These are phyloP conservation scores for Drosophila persimilis DNA, from an alignment of 1,140 invertebrate genomes.

Conservation along the genomic window DNA sequence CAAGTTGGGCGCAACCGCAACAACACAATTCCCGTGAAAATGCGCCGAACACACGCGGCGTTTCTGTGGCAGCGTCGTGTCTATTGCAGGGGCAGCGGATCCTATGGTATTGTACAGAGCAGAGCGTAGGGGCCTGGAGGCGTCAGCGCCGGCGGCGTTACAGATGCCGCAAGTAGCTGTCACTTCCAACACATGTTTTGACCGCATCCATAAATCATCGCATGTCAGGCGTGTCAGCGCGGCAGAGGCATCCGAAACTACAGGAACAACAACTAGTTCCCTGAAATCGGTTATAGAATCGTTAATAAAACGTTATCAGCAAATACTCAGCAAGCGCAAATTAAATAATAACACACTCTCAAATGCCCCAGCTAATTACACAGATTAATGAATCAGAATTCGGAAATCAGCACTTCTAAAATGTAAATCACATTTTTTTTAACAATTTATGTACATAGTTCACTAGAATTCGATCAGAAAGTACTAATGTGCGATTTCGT, in stretches of 20 bases:
- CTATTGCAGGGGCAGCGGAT: slow-evolving; percentile 2
- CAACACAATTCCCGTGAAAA: slow-evolving; percentile 72
- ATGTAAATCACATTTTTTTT: too few relatives aligned
- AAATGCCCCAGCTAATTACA: too few relatives aligned
- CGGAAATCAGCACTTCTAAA: too few relatives aligned
- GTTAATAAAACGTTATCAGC: too few relatives aligned
- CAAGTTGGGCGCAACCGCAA: slow-evolving; percentile 83
- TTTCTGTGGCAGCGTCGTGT: slow-evolving; percentile 38
- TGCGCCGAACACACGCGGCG: slow-evolving; percentile 72
- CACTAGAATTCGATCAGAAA: too few relatives aligned
- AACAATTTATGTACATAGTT: too few relatives aligned
- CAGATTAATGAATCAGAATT: too few relatives aligned
- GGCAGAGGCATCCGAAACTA: slow-evolving; percentile 19
- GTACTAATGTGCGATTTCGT: too few relatives aligned
- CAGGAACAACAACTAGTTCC: background rate
- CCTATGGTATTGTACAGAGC: slow-evolving; percentile 6
- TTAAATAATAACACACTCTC: too few relatives aligned
- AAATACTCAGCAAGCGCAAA: background rate
- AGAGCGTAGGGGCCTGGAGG: slow-evolving; percentile 19
- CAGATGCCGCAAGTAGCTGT: slow-evolving; percentile 82
- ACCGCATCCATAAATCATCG: slow-evolving; percentile 82
- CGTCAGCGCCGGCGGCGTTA: slow-evolving; percentile 70
- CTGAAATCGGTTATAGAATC: background rate
- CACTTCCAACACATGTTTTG: slow-evolving; percentile 83
- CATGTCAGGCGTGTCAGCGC: slow-evolving; percentile 67